Evolutionary conservation across 2,888 invertebrate genomes (phyloP).

Genomic region (Ophioninae sp.): DNA sequence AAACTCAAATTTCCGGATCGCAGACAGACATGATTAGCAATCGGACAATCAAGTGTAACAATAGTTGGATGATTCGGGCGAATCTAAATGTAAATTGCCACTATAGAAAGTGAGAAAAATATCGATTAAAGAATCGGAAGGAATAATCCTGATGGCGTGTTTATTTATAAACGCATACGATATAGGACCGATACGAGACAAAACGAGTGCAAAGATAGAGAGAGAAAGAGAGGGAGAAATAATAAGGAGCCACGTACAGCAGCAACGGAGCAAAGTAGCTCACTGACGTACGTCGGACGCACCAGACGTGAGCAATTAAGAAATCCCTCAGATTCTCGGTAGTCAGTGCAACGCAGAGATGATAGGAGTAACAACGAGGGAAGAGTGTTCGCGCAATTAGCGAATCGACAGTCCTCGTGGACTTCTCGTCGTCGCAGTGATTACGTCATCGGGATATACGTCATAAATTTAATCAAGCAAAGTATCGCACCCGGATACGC

Average conservation of each 20-base stretch:
- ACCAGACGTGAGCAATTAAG: constrained; percentile 75
- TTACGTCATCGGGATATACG: constrained; percentile 61
- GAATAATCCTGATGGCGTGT: constrained; percentile 1
- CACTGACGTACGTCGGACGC: constrained; percentile 59
- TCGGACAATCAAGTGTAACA: constrained; percentile 26
- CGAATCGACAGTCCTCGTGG: constrained; percentile 77
- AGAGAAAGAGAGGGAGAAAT: constrained; percentile 5
- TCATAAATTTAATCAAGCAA: constrained; percentile 34
- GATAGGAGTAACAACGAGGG: constrained; percentile 31
- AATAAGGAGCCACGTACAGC: constrained; percentile 52
- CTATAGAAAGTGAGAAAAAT: constrained; percentile 9
- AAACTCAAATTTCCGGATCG: neutral
- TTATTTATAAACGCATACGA: neutral
- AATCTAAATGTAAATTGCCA: constrained; percentile 50
- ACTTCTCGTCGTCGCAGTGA: constrained; percentile 65
- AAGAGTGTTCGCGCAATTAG: constrained; percentile 72
- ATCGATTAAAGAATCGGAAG: constrained; percentile 36
- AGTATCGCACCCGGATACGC: constrained; percentile 1
- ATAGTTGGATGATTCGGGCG: constrained; percentile 22
- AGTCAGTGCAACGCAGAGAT: constrained; percentile 63
- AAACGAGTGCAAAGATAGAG: constrained; percentile 19
- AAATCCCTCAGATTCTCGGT: constrained; percentile 79
- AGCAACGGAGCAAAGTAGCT: constrained; percentile 59
- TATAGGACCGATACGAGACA: constrained; percentile 44
- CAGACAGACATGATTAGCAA: neutral